A percentile compares a stretch with the other conserved stretches of the same genome.
Evolutionary conservation across 2,113 vertebrate species (phyloP).

Genomic region (Pluvianellus socialis): DNA sequence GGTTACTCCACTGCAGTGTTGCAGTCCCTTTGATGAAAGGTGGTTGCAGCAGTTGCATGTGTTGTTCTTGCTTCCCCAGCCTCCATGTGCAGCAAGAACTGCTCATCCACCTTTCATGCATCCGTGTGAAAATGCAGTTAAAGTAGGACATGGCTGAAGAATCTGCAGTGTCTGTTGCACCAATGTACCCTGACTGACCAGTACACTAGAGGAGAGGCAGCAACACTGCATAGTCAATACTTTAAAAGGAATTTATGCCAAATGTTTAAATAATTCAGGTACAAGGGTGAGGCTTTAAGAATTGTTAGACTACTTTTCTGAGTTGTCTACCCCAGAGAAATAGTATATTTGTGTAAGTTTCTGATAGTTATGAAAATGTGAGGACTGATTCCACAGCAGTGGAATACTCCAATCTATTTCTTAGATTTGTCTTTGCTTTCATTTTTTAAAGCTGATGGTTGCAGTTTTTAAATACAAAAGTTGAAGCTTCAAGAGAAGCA

Average conservation of each 20-base stretch:
- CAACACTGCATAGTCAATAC: background rate
- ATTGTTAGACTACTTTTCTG: background rate
- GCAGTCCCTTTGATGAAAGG: background rate
- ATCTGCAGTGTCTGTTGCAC: background rate
- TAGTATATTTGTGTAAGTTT: background rate
- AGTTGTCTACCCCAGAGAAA: background rate
- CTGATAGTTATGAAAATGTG: background rate
- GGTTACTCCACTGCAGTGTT: background rate
- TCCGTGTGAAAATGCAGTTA: background rate
- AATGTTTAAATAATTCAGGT: background rate
- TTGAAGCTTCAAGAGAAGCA: conserved; percentile 54
- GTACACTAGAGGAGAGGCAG: background rate
- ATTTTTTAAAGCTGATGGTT: conserved; percentile 53
- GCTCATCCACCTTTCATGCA: background rate
- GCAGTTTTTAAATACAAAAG: background rate
- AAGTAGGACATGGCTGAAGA: background rate
- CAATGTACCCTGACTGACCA: background rate
- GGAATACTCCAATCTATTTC: conserved; percentile 26
- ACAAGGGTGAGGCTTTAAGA: background rate
- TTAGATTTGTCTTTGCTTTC: conserved; percentile 57
- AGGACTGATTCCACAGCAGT: background rate
- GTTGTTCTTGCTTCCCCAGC: background rate
- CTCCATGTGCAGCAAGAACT: background rate
- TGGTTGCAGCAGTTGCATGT: background rate
- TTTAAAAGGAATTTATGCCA: background rate